Percentiles rank a stretch among this genome's conserved stretches.
Evolutionary conservation across 1,140 invertebrate species (phyloP).

Genomic region (Nephotettix cincticeps): DNA sequence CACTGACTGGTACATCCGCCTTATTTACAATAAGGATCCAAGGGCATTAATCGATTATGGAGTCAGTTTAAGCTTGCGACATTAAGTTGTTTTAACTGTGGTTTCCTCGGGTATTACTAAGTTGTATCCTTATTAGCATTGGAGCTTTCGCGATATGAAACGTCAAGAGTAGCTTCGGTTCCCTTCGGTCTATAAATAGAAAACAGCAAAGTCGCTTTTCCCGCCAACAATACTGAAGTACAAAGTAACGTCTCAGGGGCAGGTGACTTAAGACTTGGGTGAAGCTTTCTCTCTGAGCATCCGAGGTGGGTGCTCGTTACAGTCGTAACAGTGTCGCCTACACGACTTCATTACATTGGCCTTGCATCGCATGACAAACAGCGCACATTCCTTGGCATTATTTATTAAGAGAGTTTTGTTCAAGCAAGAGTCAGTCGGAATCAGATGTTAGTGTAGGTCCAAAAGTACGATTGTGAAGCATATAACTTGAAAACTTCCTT

Average conservation of each 20-base stretch:
- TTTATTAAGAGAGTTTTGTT: too few relatives aligned
- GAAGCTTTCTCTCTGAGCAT: constrained; percentile 1
- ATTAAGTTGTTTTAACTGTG: constrained; percentile 14
- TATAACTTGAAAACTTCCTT: background rate
- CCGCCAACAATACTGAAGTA: background rate
- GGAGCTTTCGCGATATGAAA: too few relatives aligned
- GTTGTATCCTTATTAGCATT: too few relatives aligned
- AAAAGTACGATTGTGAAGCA: constrained; percentile 5
- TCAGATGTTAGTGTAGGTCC: background rate
- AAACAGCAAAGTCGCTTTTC: background rate
- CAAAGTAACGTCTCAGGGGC: constrained; percentile 11
- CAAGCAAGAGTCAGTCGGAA: too few relatives aligned
- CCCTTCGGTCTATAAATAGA: background rate
- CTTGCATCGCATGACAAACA: background rate
- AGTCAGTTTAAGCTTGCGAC: constrained; percentile 13
- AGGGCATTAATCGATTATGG: constrained; percentile 9
- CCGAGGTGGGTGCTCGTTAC: background rate
- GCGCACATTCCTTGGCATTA: background rate
- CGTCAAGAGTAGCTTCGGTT: too few relatives aligned
- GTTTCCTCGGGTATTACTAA: constrained; percentile 11
- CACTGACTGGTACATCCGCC: background rate
- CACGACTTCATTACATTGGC: background rate
- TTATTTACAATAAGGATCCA: constrained; percentile 20
- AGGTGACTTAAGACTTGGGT: background rate
- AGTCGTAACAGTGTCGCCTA: background rate